Evolutionary conservation across 2,797 vertebrate genomes (phyloP).

Genomic region (Microctenopoma stevenorrisi): DNA sequence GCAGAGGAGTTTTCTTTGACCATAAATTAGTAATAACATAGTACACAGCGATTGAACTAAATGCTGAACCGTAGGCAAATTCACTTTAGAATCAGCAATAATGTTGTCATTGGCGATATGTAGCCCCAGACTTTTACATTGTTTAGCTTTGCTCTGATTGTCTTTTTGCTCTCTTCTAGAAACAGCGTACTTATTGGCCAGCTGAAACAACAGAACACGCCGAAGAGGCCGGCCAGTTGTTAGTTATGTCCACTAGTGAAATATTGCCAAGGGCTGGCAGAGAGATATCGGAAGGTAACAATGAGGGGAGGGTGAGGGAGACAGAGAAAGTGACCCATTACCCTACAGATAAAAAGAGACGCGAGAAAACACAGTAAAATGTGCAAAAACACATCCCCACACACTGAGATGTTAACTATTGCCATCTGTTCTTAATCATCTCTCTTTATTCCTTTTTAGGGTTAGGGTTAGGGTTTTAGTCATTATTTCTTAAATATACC

Average conservation of each 20-base stretch:
- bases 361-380: constrained; percentile 22
- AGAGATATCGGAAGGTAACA: constrained; percentile 10
- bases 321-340: constrained; percentile 51
- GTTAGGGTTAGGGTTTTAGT: not conserved
- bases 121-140: not conserved
- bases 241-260: constrained; percentile 35
- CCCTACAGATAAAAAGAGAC: constrained; percentile 46
- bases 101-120: constrained; percentile 3
- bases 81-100: not conserved
- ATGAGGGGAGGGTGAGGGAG: not conserved
- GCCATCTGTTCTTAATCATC: constrained; percentile 58
- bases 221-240: constrained; percentile 44
- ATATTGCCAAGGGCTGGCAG: constrained; percentile 41
- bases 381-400: constrained; percentile 32
- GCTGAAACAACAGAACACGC: constrained; percentile 40
- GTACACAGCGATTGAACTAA: not conserved
- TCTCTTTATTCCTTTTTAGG: not conserved
- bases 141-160: constrained; percentile 9
- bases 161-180: constrained; percentile 21
- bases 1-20: not conserved
- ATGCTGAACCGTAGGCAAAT: not conserved
- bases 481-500: not conserved
- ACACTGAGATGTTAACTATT: constrained; percentile 35
- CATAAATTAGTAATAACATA: not conserved
- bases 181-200: constrained; percentile 44